Conservation (phyloP, 1,140 invertebrate genomes). For the Diabrotica undecimpunctata region DNA sequence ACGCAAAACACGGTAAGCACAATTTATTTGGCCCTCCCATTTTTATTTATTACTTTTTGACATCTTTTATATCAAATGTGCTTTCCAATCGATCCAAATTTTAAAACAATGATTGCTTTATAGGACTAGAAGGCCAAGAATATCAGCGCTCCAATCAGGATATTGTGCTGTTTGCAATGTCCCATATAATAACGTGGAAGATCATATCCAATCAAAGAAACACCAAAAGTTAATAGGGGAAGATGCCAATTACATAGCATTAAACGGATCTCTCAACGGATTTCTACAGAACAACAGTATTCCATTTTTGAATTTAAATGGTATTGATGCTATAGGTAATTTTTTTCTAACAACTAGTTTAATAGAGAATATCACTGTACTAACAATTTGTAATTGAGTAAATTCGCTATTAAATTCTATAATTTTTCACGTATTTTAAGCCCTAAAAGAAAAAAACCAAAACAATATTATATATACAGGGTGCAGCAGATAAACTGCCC, state of each 20-base stretch:
- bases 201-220: slow-evolving; percentile 67
- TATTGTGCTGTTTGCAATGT: slow-evolving; percentile 74
- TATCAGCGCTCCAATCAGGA: slow-evolving; percentile 56
- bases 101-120: slow-evolving; percentile 50
- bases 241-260: slow-evolving; percentile 59
- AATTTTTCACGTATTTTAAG: too few relatives aligned
- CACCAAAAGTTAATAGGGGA: slow-evolving; percentile 68
- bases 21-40: background rate
- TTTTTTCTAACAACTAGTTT: background rate
- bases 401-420: too few relatives aligned
- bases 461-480: too few relatives aligned
- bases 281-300: slow-evolving; percentile 61
- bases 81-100: too few relatives aligned
- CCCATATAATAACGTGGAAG: slow-evolving; percentile 62
- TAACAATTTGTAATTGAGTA: too few relatives aligned
- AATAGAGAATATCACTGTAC: too few relatives aligned
- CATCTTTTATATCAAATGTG: background rate
- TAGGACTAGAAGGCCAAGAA: slow-evolving; percentile 55
- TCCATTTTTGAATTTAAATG: slow-evolving; percentile 54
- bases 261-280: slow-evolving; percentile 56
- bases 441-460: too few relatives aligned
- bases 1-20: slow-evolving; percentile 50
- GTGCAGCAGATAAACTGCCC: too few relatives aligned
- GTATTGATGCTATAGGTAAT: slow-evolving; percentile 38
- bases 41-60: background rate